Evolutionary conservation across 2,113 vertebrate species (phyloP).

Genomic region (Phocoena phocoena): DNA sequence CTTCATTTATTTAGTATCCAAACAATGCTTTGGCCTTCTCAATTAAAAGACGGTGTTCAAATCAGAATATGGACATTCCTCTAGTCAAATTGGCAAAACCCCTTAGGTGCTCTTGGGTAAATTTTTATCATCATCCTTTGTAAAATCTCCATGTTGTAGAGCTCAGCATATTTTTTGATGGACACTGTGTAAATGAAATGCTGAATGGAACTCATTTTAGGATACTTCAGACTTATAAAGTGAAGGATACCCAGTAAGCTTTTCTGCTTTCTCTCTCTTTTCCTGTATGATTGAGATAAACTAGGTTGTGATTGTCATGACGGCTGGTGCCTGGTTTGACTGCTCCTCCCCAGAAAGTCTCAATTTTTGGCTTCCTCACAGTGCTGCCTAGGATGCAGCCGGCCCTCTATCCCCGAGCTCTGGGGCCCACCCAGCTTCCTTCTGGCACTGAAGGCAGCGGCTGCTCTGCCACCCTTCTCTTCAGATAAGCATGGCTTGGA

Average conservation of each 20-base stretch:
- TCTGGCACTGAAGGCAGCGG: conserved; percentile 73
- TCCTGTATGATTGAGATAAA: neutral
- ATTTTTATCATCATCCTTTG: neutral
- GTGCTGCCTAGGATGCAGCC: conserved; percentile 50
- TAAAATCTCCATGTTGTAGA: neutral
- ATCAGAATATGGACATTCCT: neutral
- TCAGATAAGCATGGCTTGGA: conserved; percentile 77
- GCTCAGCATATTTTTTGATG: neutral
- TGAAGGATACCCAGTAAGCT: neutral
- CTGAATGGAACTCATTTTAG: conserved; percentile 20
- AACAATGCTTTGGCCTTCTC: conserved; percentile 21
- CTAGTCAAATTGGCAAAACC: neutral
- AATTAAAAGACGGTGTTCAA: conserved; percentile 34
- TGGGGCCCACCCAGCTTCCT: conserved; percentile 74
- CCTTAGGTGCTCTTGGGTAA: neutral
- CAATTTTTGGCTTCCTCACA: conserved; percentile 49
- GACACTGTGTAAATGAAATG: neutral
- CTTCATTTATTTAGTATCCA: neutral
- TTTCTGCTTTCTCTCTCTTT: neutral
- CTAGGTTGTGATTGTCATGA: conserved; percentile 19
- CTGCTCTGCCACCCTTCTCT: conserved; percentile 69
- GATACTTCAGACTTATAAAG: neutral
- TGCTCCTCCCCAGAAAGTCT: conserved; percentile 49
- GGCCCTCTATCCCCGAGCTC: conserved; percentile 46
- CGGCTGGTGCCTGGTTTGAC: conserved; percentile 15